These are phyloP conservation scores for Danaus plexippus DNA, from an alignment of 1,140 invertebrate species.

Conservation along the genomic window DNA sequence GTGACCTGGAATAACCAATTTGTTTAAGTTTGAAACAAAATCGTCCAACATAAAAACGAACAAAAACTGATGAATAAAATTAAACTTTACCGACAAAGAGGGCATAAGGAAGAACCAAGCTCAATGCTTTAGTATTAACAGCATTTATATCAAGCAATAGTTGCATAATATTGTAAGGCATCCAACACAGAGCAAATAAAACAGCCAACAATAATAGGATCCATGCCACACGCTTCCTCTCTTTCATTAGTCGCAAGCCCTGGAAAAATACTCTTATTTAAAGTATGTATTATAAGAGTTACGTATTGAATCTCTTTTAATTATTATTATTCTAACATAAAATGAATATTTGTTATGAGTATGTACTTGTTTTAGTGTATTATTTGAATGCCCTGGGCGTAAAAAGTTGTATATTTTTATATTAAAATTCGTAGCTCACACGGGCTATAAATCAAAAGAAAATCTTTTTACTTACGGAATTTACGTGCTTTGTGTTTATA, in stretches of 20 bases:
- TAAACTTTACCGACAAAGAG: constrained; percentile 63
- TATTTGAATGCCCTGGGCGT: too few species aligned
- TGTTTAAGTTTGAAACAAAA: constrained; percentile 2
- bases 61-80: constrained; percentile 2
- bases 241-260: constrained; percentile 76
- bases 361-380: too few species aligned
- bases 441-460: too few species aligned
- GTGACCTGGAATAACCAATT: constrained; percentile 69
- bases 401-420: too few species aligned
- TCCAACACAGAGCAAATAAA: constrained; percentile 83
- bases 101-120: constrained; percentile 64
- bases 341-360: too few species aligned
- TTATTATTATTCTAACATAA: too few species aligned
- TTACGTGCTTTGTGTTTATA: too few species aligned
- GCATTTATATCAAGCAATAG: constrained; percentile 75
- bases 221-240: constrained; percentile 80
- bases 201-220: constrained; percentile 65
- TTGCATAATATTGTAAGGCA: constrained; percentile 81
- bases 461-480: too few species aligned
- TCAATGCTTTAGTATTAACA: constrained; percentile 44
- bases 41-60: too few species aligned
- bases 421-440: not conserved
- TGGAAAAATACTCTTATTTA: constrained; percentile 38
- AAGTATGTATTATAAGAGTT: too few species aligned
- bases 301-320: too few species aligned